A percentile compares a stretch with the other conserved stretches of the same genome.
phyloP scores from a whole-genome alignment of 2,113 vertebrate genomes.

The Malurus melanocephalus region DNA sequence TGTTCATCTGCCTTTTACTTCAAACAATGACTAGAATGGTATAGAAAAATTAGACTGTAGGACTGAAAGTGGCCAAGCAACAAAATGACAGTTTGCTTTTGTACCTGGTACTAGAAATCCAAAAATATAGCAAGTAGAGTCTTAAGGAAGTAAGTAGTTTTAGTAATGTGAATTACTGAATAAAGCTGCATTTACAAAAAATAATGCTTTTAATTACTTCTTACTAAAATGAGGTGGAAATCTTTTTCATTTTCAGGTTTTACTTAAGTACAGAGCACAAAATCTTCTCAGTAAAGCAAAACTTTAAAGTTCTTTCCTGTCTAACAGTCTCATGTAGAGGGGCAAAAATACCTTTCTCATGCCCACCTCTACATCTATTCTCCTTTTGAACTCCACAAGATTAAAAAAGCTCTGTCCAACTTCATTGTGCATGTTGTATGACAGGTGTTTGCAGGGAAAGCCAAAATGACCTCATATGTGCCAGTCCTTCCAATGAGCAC shows the following conservation, averaged over 20 bases:
- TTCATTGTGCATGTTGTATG: neutral
- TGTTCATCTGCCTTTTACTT: neutral
- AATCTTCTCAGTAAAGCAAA: neutral
- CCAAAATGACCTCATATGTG: conserved; percentile 11
- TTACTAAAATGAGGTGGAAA: neutral
- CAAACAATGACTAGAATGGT: neutral
- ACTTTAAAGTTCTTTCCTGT: neutral
- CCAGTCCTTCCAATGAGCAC: neutral
- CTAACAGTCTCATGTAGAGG: neutral
- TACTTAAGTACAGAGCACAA: neutral
- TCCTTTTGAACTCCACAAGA: neutral
- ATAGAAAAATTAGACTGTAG: neutral
- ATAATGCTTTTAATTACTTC: neutral
- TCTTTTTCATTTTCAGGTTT: neutral
- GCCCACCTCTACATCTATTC: neutral
- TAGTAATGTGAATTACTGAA: neutral
- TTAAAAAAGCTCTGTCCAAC: neutral
- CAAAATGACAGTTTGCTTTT: neutral
- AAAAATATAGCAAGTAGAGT: neutral
- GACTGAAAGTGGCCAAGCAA: neutral
- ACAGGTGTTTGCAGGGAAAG: conserved; percentile 16
- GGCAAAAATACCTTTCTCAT: neutral
- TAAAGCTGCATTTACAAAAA: neutral
- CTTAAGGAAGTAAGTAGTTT: neutral
- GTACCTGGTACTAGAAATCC: neutral